Evolutionary conservation across 2,113 vertebrate genomes (phyloP), one percentile per base, ranked within the genome.

Genomic region (Pterophyllum scalare): DNA sequence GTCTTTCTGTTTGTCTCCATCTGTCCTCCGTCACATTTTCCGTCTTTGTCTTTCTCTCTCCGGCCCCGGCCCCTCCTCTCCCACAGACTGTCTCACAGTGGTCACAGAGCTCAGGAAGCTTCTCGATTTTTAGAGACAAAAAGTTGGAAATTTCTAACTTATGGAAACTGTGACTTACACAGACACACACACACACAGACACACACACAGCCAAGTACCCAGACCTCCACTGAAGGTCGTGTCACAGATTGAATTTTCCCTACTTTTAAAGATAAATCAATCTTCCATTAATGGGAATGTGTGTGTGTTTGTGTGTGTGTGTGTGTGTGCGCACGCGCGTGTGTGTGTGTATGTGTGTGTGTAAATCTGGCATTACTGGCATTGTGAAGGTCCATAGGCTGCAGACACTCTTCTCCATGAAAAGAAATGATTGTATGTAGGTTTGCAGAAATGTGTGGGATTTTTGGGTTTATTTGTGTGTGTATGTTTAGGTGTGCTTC

Each of bases 211-310:
- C 52, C 6, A 5, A 75, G 35, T 1, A 22, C 38, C 40, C 24
- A 76, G 70, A 85, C 62, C 70, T 87, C 70, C 33, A 54, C 26
- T 84, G 77, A 93, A 88, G 91, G 91, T 91, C 90, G 17, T 82
- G 84, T 64, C 87, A 89, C 84, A 87, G 87, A 92, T 92, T 89
- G 83, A 90, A 87, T 91, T 88, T 89, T 87, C 86, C 77, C 58
- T 80, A 86, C 88, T 87, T 91, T 93, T 90, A 87, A 92, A 92
- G 93, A 91, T 87, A 89, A 91, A 91, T 92, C 90, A 90, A 91
- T 93, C 86, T 90, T 88, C 87, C 89, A 91, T 92, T 92, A 89
- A 91, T 83, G 80, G 85, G 67, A 64, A 20, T 0, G 75, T 60
- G 80, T 77, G 62, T 75, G 65, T 59, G 31, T 38, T 8, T 38